Evolutionary conservation across 2,797 vertebrate species (phyloP), one percentile per base, ranked within the genome.

Genomic region (Acanthornis magna): DNA sequence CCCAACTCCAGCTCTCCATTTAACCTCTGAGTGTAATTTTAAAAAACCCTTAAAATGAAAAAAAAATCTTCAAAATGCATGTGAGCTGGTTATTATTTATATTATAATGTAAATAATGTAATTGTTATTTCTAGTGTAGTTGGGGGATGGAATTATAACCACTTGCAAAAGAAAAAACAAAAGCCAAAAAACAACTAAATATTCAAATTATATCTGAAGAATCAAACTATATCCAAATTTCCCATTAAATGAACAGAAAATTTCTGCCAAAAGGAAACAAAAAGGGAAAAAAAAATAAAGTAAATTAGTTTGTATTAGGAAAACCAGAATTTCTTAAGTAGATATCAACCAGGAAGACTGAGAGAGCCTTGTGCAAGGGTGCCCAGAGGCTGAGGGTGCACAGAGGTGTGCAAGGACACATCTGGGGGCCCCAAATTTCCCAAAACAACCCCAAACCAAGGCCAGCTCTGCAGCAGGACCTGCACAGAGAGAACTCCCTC

Each of bases 31-130:
- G 48, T 20, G 21, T 11, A 32, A 30, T 38, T 30, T 29, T n/a
- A 5, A 5, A 22, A 60, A 26, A 26, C 21, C 1, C 1, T 54
- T 50, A 3, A 67, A 71, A 61, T 38, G 0, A 29, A 38, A n/a
- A 50, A 50, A 42, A 27, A 57, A n/a, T 3, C 3, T 67, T 83
- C 8, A 10, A 76, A 73, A 72, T 19, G 4, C 19, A 42, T 5
- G 16, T 5, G 12, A 68, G 32, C 22, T 68, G 27, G 17, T 3
- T 73, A 62, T 48, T n/a, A 25, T 71, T 87, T 77, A 13, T 13
- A 42, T 13, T 29, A 9, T 7, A 68, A 54, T 54, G 40, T 25
- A 47, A 40, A 76, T 19, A 26, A 43, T 51, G 18, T 5, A 3
- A 20, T 29, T 66, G 50, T n/a, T 72, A 15, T 74, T 87, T 73